phyloP scores from a whole-genome alignment of 2,113 vertebrate species.

The Ctenomys sociabilis region DNA sequence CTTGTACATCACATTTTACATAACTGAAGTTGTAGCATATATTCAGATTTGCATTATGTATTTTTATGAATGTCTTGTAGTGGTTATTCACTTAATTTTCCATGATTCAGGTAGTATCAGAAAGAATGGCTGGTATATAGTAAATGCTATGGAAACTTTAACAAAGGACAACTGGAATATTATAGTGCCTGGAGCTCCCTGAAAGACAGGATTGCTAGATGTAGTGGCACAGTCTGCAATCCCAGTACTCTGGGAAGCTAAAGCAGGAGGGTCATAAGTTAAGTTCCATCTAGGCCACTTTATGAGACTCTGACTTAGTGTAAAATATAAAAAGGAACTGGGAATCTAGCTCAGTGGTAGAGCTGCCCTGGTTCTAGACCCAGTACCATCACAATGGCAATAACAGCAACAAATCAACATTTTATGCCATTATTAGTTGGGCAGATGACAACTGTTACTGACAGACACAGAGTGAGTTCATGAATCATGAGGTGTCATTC shows the following conservation, averaged over 20 bases:
- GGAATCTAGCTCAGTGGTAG: background rate
- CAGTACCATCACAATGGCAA: background rate
- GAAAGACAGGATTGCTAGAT: background rate
- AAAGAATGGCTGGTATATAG: background rate
- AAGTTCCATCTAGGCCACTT: background rate
- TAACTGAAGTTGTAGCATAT: background rate
- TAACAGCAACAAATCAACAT: background rate
- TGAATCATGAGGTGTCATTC: background rate
- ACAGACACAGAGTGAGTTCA: background rate
- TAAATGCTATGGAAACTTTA: background rate
- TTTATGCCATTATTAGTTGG: slow-evolving; percentile 1
- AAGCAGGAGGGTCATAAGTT: background rate
- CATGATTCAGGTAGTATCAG: background rate
- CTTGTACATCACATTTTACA: background rate
- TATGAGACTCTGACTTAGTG: background rate
- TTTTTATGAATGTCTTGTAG: slow-evolving; percentile 26
- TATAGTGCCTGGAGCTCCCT: background rate
- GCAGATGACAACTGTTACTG: background rate
- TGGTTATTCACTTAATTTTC: background rate
- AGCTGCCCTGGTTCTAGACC: background rate
- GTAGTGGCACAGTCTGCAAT: background rate
- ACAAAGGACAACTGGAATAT: background rate
- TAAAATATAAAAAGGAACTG: background rate
- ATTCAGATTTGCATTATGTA: slow-evolving; percentile 20
- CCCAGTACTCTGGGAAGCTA: background rate